phyloP scores from a whole-genome alignment of 1,140 invertebrate genomes.

The Probaryconus sp. region DNA sequence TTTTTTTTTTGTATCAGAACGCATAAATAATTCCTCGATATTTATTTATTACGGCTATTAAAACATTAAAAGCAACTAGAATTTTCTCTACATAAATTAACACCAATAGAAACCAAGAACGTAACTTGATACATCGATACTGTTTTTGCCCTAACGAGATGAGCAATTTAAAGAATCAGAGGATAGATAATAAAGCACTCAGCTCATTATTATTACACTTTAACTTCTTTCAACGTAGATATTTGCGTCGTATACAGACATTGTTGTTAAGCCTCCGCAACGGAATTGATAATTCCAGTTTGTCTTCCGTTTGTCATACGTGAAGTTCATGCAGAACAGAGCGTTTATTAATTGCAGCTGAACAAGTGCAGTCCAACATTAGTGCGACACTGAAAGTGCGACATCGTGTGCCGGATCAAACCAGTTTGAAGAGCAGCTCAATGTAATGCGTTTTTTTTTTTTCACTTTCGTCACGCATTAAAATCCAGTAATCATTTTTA shows the following conservation, averaged over 20 bases:
- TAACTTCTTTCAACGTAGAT: background rate
- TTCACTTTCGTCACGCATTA: too few relatives aligned
- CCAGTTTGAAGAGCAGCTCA: constrained; percentile 14
- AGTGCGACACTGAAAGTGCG: constrained; percentile 18
- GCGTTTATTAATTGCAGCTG: background rate
- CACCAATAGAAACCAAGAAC: background rate
- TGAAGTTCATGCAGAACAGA: too few relatives aligned
- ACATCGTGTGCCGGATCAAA: constrained; percentile 15
- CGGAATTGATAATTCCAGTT: too few relatives aligned
- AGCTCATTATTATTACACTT: constrained; percentile 16
- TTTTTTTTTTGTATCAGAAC: too few relatives aligned
- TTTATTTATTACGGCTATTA: constrained; percentile 3
- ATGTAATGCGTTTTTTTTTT: background rate
- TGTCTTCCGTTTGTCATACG: too few relatives aligned
- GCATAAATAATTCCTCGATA: background rate
- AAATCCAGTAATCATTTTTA: too few relatives aligned
- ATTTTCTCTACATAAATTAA: background rate
- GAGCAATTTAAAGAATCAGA: constrained; percentile 1
- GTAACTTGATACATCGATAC: constrained; percentile 8
- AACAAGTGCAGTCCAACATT: constrained; percentile 13
- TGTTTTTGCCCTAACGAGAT: background rate
- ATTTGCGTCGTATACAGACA: background rate
- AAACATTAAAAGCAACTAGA: constrained; percentile 3
- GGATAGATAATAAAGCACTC: constrained; percentile 20
- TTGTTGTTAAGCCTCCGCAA: too few relatives aligned